Evolutionary conservation across 2,888 invertebrate genomes (phyloP), one percentile per base, ranked within the genome.

Genomic region (Macaria liturata): DNA sequence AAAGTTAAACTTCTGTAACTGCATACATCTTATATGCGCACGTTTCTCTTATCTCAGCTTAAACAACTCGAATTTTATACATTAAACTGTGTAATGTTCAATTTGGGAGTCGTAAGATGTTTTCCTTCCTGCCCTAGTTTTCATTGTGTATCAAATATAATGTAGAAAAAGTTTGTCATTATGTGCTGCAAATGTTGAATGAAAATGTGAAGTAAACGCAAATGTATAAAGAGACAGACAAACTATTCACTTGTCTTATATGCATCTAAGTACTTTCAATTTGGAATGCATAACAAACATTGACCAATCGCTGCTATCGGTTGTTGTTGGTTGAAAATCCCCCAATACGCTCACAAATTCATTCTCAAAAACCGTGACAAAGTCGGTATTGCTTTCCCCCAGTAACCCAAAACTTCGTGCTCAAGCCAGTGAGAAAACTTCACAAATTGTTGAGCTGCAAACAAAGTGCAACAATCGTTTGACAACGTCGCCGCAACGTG

Each of bases 391-490:
- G 46, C 45, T 42, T 53, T 53, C 46, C 47, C 46, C 8, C 46
- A 30, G 54, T 39, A 43, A 30, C 46, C 39, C 40, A 42, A 47
- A 52, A 46, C 46, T 46, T 46, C 20, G 32, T 2, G 42, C n/a
- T 49, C 53, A 48, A 54, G 58, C 57, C 45, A 57, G 56, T 56
- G 58, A 50, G 56, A 47, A 53, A 62, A 62, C 61, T 66, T 61
- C 57, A 43, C 59, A 62, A 64, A 66, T 66, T 64, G 66, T 64
- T 66, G 56, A 61, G 55, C 55, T 56, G 55, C 66, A 59, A 66
- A 66, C 64, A 66, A 57, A 60, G 64, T 55, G 55, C 62, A 66
- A 64, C 62, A 66, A 54, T 54, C 64, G 59, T 66, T 64, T 64
- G 60, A 59, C 65, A 65, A 59, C 48, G 64, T 62, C 59, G 55